Percentiles rank a stretch among this genome's conserved stretches.
Evolutionary conservation across 2,888 invertebrate species (phyloP).

Genomic region (Latheticus oryzae): DNA sequence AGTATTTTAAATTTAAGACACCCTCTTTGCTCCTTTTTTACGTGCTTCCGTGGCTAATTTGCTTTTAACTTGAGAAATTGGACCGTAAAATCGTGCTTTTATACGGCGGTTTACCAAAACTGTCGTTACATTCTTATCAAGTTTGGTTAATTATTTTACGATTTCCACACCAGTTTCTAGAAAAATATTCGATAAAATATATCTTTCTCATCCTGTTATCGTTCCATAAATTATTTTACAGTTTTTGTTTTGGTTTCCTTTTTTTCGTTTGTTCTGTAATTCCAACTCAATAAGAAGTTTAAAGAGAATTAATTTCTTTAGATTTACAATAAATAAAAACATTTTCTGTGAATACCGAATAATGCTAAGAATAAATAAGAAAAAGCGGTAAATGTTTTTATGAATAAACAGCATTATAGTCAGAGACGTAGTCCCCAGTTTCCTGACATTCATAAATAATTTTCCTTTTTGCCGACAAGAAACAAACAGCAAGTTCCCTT

Average conservation of each 20-base stretch:
- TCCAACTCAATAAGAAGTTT: too few relatives aligned
- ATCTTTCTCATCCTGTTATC: too few relatives aligned
- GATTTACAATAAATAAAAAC: too few relatives aligned
- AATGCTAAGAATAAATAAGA: too few relatives aligned
- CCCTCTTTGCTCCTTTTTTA: slow-evolving; percentile 47
- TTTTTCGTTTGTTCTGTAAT: too few relatives aligned
- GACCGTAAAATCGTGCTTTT: slow-evolving; percentile 43
- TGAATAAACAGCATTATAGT: background rate
- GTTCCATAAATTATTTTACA: too few relatives aligned
- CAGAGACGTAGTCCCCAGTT: background rate
- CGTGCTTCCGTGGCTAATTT: slow-evolving; percentile 48
- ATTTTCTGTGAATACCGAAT: too few relatives aligned
- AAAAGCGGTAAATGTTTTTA: slow-evolving; percentile 9
- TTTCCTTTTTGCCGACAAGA: slow-evolving; percentile 5
- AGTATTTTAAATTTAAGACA: slow-evolving; percentile 51
- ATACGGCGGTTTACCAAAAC: slow-evolving; percentile 37
- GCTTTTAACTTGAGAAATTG: slow-evolving; percentile 45
- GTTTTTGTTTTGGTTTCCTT: too few relatives aligned
- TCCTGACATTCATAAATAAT: slow-evolving; percentile 17
- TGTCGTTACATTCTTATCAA: slow-evolving; percentile 29
- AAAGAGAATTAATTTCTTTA: too few relatives aligned
- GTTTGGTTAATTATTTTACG: slow-evolving; percentile 35
- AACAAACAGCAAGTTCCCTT: slow-evolving; percentile 13
- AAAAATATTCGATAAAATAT: too few relatives aligned
- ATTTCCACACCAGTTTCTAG: slow-evolving; percentile 5